Base-by-base conservation (phyloP, 2,888 invertebrate species). In the Chalcosyrphus nemorum region DNA sequence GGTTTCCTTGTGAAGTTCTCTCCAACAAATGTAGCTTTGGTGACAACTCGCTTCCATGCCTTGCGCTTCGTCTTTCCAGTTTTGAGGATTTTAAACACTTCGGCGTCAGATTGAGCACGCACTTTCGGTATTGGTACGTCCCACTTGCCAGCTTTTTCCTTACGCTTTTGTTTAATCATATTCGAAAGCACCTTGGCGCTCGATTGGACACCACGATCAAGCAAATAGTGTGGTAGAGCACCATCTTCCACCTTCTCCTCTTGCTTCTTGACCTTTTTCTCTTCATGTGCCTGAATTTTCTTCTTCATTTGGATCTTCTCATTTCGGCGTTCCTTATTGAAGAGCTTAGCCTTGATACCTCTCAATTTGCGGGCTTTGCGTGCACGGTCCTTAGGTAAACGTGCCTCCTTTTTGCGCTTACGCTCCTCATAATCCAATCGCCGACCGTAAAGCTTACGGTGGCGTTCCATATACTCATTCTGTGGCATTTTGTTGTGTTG, bases 131-230 rank as follows among this genome's bases (percentile, higher is more conserved):
- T 96, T 0, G 99, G 99, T 0, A 99, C 99, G 89, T 99, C 98
- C 99, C 99, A 99, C 94, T 99, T 99, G 0, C 99, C 99, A 70
- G 98, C 99, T 89, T 99, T 99, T 90, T 99, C 99, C 92, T 99
- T 99, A 0, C 99, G 94, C 92, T 99, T 99, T 92, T 99, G 99
- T 92, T 99, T 99, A 85, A 99, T 98, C 97, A 99, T 99, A 91
- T 99, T 99, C 0, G 99, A 99, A 0, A 99, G 93, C 19, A 99
- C 96, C 92, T 99, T 99, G 1, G 99, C 98, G 50, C 97, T 93
- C 0, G 96, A 95, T 90, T 99, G 97, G 4, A 97, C 95, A 92
- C 99, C 97, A 92, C 99, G 94, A 93, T 99, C 99, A 70, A 99
- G 93, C n/a, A 99, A 93, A 92, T 99, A 99, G 0, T 97, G 97